Evolutionary conservation across 2,797 vertebrate species (phyloP).

Genomic region (Tokudaia muenninki): DNA sequence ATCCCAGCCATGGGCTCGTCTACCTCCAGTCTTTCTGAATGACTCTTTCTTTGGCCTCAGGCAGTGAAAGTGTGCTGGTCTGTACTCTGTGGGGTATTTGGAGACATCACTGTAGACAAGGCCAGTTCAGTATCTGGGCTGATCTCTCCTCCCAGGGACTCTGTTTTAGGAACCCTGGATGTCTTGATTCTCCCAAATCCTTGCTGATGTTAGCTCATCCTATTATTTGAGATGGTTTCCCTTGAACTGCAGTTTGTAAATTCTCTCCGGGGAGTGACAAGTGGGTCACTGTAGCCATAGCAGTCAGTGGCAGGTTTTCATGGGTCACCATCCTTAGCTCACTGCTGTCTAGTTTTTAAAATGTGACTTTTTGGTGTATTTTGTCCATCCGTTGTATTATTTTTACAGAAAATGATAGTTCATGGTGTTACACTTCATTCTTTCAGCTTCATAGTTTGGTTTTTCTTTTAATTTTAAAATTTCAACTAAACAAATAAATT

Average conservation of each 20-base stretch:
- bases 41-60: neutral
- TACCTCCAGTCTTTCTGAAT: neutral
- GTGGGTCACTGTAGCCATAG: neutral
- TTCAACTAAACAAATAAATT: neutral
- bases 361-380: neutral
- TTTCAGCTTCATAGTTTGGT: neutral
- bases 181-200: neutral
- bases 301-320: neutral
- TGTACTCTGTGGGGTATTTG: neutral
- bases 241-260: neutral
- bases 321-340: neutral
- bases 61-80: neutral
- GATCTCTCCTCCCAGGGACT: neutral
- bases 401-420: conserved; percentile 28
- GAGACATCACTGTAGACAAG: neutral
- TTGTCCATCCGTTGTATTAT: neutral
- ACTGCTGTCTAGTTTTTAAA: neutral
- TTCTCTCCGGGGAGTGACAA: neutral
- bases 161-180: neutral
- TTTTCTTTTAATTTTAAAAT: neutral
- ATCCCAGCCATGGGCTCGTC: neutral
- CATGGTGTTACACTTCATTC: neutral
- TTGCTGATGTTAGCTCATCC: neutral
- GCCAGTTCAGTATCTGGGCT: neutral
- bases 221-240: neutral